Evolutionary conservation across 2,797 vertebrate genomes (phyloP), one percentile per base, ranked within the genome.

Genomic region (Enteromius afrohamiltoni): DNA sequence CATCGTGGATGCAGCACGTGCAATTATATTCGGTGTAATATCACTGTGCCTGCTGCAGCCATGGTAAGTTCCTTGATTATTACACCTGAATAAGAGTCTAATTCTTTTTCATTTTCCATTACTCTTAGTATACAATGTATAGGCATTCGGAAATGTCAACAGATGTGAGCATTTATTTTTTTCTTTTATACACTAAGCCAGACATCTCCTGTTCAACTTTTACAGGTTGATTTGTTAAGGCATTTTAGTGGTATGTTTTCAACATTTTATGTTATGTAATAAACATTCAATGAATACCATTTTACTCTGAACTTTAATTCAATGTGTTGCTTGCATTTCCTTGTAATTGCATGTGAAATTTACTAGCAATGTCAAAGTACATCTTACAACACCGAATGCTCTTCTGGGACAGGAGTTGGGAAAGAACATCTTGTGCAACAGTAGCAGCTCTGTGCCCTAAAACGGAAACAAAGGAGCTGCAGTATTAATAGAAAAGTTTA

Each of bases 381-480:
- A 31, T 31, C 17, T 17, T 31, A 37, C 11, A 6, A 4, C 11
- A 55, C 11, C n/a, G 29, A 8, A n/a, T 37, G 31, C 37, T 55
- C 51, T 75, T 75, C 37, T 26, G 4, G 8, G n/a, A 45, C n/a
- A 77, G n/a, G 29, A 29, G 45, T 31, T 65, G 17, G 11, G 42
- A 65, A 23, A 65, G 26, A 78, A 49, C 17, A 47, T 49, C 75
- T 60, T 77, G 55, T 62, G 37, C 75, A 55, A 53, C 26, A 31
- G 47, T 74, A 74, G 49, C 71, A 77, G 34, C 75, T 62, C 75
- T 60, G 37, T 77, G 37, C 2, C 14, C 37, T 17, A 19, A 62
- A 40, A 60, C n/a, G 14, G 0, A 49, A 65, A 65, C 31, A 79
- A 26, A 53, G 34, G 31, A 42, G 4, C 5, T 26, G 31, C 78